Percentiles rank a stretch among this genome's conserved stretches.
Evolutionary conservation across 1,140 invertebrate genomes (phyloP).

Genomic region (Paraescarpia echinospica): DNA sequence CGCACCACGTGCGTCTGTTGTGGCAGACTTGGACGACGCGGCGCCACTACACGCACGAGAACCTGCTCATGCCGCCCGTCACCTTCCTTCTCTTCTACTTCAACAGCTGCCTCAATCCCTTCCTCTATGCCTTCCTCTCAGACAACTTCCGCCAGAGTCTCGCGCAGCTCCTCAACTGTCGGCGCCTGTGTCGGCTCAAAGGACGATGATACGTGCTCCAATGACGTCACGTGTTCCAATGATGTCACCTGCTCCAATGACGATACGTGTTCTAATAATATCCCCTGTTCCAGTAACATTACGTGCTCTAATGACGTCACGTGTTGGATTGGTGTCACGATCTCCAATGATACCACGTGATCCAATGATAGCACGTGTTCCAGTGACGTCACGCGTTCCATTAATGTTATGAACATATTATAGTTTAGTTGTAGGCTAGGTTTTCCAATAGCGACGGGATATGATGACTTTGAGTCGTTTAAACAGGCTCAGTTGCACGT

Average conservation of each 20-base stretch:
- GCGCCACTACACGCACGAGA: not conserved
- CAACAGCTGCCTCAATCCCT: constrained; percentile 70
- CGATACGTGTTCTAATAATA: not conserved
- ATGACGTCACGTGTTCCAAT: not conserved
- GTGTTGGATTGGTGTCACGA: not conserved
- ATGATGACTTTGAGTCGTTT: no score
- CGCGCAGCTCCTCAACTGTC: constrained; percentile 52
- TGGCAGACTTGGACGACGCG: constrained; percentile 62
- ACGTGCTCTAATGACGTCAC: not conserved
- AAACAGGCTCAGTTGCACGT: no score
- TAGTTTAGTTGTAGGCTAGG: no score
- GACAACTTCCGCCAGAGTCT: constrained; percentile 66
- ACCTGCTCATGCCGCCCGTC: constrained; percentile 69
- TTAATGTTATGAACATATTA: not conserved
- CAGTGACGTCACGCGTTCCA: not conserved
- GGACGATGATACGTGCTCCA: not conserved
- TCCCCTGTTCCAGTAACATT: not conserved
- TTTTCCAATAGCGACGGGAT: no score
- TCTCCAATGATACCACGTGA: no score
- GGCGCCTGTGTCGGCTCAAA: not conserved
- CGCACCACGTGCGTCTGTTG: constrained; percentile 80
- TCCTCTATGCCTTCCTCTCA: constrained; percentile 76
- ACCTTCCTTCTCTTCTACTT: constrained; percentile 72
- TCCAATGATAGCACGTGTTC: not conserved
- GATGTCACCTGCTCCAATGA: not conserved